Evolutionary conservation across 2,113 vertebrate genomes (phyloP).

Genomic region (Choloepus hoffmanni): DNA sequence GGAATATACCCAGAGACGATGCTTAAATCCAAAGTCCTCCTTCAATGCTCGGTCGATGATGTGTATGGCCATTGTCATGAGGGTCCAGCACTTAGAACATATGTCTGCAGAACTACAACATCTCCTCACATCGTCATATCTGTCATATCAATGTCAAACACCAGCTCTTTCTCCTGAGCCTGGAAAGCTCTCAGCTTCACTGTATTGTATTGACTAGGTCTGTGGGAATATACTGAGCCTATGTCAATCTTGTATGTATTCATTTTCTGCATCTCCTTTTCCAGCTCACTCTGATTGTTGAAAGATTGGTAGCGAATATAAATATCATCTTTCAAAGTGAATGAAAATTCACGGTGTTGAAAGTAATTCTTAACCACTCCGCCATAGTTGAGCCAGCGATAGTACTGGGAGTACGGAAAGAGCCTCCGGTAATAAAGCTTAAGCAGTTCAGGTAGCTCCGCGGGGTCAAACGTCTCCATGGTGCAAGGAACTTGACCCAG

Average conservation of each 20-base stretch:
- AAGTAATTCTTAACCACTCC: slow-evolving; percentile 93
- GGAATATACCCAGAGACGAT: slow-evolving; percentile 97
- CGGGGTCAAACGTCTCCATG: slow-evolving; percentile 86
- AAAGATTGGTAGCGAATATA: slow-evolving; percentile 98
- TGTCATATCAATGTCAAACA: slow-evolving; percentile 99
- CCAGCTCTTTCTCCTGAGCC: slow-evolving; percentile 96
- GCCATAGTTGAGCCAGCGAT: slow-evolving; percentile 94
- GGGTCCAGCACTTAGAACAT: slow-evolving; percentile 96
- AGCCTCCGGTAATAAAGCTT: slow-evolving; percentile 94
- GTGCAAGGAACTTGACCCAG: accelerated
- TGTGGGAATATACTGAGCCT: slow-evolving; percentile 95
- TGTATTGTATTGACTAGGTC: too few species aligned
- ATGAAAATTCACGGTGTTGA: slow-evolving; percentile 96
- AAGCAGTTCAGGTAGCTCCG: slow-evolving; percentile 89
- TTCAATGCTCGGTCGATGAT: slow-evolving; percentile 93
- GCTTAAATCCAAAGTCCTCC: slow-evolving; percentile 96
- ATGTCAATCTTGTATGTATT: slow-evolving; percentile 98
- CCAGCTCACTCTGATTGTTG: slow-evolving; percentile 92
- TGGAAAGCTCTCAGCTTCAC: slow-evolving; percentile 95
- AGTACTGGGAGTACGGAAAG: slow-evolving; percentile 94
- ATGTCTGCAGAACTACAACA: slow-evolving; percentile 98
- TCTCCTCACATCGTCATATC: slow-evolving; percentile 97
- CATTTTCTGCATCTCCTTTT: slow-evolving; percentile 96
- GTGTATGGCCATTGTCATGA: slow-evolving; percentile 96
- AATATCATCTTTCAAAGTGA: slow-evolving; percentile 97